phyloP scores from a whole-genome alignment of 1,140 invertebrate species.

The Drosophila nikananu region DNA sequence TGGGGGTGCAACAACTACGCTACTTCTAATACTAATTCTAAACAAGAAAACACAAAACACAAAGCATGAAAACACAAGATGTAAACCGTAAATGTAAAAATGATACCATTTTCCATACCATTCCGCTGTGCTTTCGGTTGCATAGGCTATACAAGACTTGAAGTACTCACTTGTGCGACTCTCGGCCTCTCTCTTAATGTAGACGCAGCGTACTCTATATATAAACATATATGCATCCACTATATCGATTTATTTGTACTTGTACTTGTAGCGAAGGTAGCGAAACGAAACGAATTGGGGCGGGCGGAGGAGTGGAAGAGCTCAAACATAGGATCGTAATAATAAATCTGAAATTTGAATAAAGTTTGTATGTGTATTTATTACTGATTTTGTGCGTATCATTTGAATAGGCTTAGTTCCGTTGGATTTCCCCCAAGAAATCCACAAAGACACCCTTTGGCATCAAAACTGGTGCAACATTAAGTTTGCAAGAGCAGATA shows the following conservation, averaged over 20 bases:
- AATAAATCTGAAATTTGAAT: conserved; percentile 34
- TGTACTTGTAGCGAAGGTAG: conserved; percentile 37
- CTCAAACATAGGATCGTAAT: conserved; percentile 36
- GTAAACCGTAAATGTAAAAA: conserved; percentile 41
- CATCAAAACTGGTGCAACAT: no score
- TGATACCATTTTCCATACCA: conserved; percentile 56
- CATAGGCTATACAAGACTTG: conserved; percentile 59
- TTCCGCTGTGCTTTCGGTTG: conserved; percentile 67
- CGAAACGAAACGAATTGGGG: conserved; percentile 40
- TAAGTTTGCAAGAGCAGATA: background rate
- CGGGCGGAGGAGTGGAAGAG: conserved; percentile 20
- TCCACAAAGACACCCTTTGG: no score
- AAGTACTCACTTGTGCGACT: conserved; percentile 49
- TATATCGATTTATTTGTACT: conserved; percentile 38
- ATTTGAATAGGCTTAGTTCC: background rate
- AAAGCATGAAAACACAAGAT: conserved; percentile 12
- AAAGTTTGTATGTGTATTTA: conserved; percentile 25
- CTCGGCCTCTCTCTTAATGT: conserved; percentile 16
- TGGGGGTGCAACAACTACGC: conserved; percentile 63
- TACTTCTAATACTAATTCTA: conserved; percentile 55
- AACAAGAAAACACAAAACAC: background rate
- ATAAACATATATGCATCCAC: conserved; percentile 25
- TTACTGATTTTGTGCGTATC: background rate
- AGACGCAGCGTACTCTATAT: conserved; percentile 16
- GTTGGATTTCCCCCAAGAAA: background rate